A percentile compares a stretch with the other conserved stretches of the same genome.
phyloP scores from a whole-genome alignment of 2,888 invertebrate species.

The Pteria penguin region DNA sequence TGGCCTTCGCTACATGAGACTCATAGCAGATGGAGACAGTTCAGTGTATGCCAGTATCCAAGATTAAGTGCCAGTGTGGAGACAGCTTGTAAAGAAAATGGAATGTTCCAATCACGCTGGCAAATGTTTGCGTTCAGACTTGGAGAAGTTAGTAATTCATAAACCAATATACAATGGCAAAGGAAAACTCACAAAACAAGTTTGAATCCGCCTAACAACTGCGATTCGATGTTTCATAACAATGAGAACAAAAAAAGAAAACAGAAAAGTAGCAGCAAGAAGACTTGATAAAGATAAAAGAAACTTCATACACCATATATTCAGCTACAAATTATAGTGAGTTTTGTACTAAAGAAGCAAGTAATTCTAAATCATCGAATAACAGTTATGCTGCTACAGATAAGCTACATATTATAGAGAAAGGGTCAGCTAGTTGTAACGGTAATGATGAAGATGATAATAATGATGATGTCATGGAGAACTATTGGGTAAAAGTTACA shows the following conservation, averaged over 20 bases:
- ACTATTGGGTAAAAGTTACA: too few relatives aligned
- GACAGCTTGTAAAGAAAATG: slow-evolving; percentile 22
- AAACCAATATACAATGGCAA: slow-evolving; percentile 26
- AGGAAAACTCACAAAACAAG: slow-evolving; percentile 24
- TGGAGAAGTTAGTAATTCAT: slow-evolving; percentile 27
- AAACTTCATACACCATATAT: slow-evolving; percentile 44
- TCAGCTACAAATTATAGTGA: slow-evolving; percentile 26
- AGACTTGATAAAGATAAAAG: slow-evolving; percentile 26
- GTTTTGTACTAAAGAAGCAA: slow-evolving; percentile 8
- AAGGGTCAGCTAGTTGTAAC: too few relatives aligned
- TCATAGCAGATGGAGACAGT: slow-evolving; percentile 49
- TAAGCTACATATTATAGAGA: too few relatives aligned
- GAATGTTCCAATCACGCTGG: slow-evolving; percentile 35
- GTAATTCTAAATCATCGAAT: neutral
- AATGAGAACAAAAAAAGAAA: slow-evolving; percentile 24
- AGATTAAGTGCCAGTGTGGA: slow-evolving; percentile 33
- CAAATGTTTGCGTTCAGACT: slow-evolving; percentile 29
- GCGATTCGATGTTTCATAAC: slow-evolving; percentile 45
- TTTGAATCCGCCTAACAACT: slow-evolving; percentile 25
- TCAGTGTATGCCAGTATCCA: slow-evolving; percentile 26
- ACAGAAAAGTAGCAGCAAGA: slow-evolving; percentile 7
- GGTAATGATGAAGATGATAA: too few relatives aligned
- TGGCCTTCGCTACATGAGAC: slow-evolving; percentile 39
- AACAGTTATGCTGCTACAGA: too few relatives aligned
- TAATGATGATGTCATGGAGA: too few relatives aligned